Base-by-base conservation (phyloP, 2,888 invertebrate species). In the Mesoligia furuncula region DNA sequence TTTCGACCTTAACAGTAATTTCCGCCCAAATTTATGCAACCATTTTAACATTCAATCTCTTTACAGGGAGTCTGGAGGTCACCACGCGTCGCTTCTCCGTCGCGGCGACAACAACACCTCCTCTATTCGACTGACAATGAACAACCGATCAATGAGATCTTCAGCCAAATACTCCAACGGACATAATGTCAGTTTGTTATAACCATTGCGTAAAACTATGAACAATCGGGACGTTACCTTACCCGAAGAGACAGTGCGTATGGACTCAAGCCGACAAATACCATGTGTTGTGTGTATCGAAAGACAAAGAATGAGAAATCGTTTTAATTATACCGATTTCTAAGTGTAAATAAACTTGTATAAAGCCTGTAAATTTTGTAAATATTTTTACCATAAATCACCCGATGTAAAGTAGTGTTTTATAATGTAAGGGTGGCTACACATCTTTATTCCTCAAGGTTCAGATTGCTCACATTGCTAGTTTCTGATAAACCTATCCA, bases 51-150 rank as follows among this genome's bases (percentile, higher is more conserved):
- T 61, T 27, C 0, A 1, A 17, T 74, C n/a, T 85, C 57, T 79
- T 93, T 86, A n/a, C 93, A 96, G 96, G 86, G 95, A 96, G 84
- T 96, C 96, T 0, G 95, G 94, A 24, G 95, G 94, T 1, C 92
- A 92, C 3, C 96, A 95, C n/a, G 95, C 95, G 0, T 96, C 96
- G 0, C 87, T 95, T 3, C 90, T 95, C 0, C 94, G 96, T 0
- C 94, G 96, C 2, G 95, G 95, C 0, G 96, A 96, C 80, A 94
- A 94, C 81, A 95, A 94, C 77, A 96, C 95, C 0, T 96, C 96
- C 0, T 96, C 96, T 27, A 92, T 96, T 2, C 90, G 96, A 66
- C 85, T 96, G 75, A 96, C 96, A 0, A 95, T 96, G 0, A 93
- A 84, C 75, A 84, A 96, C 65, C 88, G 96, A 24, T 96, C 96